Conservation (phyloP, 2,113 vertebrate genomes). For the Arvicanthis niloticus region DNA sequence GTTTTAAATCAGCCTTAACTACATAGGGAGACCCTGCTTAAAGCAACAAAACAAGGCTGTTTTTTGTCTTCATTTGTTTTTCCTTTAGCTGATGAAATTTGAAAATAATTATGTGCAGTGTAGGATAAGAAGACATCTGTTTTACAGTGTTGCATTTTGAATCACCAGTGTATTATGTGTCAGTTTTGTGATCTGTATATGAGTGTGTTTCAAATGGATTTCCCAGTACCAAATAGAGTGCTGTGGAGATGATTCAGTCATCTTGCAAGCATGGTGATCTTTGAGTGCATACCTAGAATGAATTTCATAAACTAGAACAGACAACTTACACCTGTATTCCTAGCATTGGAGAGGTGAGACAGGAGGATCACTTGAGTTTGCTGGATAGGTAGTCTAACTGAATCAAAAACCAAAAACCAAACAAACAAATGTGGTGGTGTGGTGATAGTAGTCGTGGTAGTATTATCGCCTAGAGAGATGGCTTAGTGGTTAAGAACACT, state of each 20-base stretch:
- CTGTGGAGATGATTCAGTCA: not conserved
- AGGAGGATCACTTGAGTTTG: not conserved
- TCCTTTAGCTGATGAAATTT: not conserved
- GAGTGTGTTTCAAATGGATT: not conserved
- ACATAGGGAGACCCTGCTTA: not conserved
- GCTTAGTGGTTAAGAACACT: not conserved
- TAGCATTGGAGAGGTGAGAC: not conserved
- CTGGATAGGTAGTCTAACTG: not conserved
- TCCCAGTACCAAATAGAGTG: not conserved
- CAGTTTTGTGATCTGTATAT: not conserved
- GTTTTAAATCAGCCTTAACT: not conserved
- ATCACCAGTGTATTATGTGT: not conserved
- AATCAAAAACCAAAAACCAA: not conserved
- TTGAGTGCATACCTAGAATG: not conserved
- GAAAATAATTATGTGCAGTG: not conserved
- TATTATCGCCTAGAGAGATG: not conserved
- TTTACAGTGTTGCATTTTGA: not conserved
- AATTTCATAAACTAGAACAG: not conserved
- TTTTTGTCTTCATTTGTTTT: not conserved
- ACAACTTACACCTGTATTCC: not conserved
- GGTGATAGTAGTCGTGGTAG: not conserved
- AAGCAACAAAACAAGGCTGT: not conserved
- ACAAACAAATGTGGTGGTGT: not conserved
- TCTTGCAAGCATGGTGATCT: not conserved
- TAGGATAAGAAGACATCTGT: not conserved